These are phyloP conservation scores for Oreohelix idahoensis DNA, from an alignment of 1,140 invertebrate species.

Conservation along the genomic window DNA sequence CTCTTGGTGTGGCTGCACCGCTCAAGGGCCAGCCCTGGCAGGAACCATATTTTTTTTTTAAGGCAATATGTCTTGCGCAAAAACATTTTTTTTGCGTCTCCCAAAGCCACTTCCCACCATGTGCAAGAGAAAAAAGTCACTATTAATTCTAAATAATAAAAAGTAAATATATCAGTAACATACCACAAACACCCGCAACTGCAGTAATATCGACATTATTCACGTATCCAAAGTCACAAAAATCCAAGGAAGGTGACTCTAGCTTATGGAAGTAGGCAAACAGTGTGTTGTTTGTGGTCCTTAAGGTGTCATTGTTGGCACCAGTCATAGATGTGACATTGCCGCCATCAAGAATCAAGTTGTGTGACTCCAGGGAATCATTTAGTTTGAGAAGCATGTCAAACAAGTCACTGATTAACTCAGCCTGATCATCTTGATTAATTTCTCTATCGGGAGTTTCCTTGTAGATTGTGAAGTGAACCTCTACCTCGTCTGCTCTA, in stretches of 20 bases:
- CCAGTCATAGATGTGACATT: not conserved
- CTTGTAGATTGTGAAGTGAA: not conserved
- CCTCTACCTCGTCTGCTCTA: not conserved
- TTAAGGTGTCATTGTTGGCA: not conserved
- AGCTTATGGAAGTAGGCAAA: not conserved
- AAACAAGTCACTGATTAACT: not conserved
- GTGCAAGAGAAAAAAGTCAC: no score
- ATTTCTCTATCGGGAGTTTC: not conserved
- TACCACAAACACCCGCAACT: not conserved
- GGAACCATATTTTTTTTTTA: no score
- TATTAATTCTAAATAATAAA: no score
- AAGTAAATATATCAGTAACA: not conserved
- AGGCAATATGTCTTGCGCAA: no score
- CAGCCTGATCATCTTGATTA: no score
- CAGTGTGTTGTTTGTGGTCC: not conserved
- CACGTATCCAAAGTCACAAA: not conserved
- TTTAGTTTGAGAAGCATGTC: not conserved
- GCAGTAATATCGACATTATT: not conserved
- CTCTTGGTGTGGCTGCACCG: no score
- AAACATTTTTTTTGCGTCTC: no score
- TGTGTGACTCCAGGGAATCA: not conserved
- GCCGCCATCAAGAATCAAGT: not conserved
- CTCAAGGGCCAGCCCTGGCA: no score
- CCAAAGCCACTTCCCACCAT: no score
- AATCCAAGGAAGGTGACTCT: not conserved